Percentiles rank a stretch among this genome's conserved stretches.
Conservation (phyloP, 2,113 vertebrate species). For the Sinocyclocheilus anshuiensis region DNA sequence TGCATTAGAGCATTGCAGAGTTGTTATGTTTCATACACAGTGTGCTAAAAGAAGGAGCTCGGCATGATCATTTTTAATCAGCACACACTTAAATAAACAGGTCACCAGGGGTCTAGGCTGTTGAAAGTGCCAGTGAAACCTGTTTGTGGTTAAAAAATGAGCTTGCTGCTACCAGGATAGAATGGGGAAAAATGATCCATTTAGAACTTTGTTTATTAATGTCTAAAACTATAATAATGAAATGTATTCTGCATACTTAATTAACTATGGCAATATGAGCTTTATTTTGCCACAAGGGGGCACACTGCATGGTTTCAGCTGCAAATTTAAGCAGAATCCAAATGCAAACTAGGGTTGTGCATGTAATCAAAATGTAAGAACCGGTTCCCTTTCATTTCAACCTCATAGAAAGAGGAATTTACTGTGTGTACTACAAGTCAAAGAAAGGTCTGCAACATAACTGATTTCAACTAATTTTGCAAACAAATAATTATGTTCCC, state of each 20-base stretch:
- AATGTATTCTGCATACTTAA: neutral
- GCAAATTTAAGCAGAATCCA: neutral
- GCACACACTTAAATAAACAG: slow-evolving; percentile 81
- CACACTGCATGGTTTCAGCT: neutral
- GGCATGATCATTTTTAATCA: slow-evolving; percentile 81
- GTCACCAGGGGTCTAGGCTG: slow-evolving; percentile 69
- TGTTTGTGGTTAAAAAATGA: slow-evolving; percentile 66
- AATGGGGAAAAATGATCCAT: neutral
- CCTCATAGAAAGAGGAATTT: neutral
- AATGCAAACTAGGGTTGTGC: neutral
- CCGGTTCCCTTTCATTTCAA: neutral
- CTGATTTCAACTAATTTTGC: no score
- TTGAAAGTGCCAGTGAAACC: slow-evolving; percentile 78
- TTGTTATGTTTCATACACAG: slow-evolving; percentile 70
- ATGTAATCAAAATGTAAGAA: neutral
- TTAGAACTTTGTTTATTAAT: neutral
- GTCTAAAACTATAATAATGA: neutral
- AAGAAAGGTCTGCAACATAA: neutral
- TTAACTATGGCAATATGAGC: neutral
- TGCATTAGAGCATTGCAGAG: slow-evolving; percentile 61
- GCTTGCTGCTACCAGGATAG: slow-evolving; percentile 52
- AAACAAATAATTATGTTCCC: no score
- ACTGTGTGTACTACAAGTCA: neutral
- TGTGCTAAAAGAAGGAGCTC: slow-evolving; percentile 66
- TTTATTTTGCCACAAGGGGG: neutral